Evolutionary conservation across 2,888 invertebrate genomes (phyloP).

Genomic region (Gnatocerus cornutus): DNA sequence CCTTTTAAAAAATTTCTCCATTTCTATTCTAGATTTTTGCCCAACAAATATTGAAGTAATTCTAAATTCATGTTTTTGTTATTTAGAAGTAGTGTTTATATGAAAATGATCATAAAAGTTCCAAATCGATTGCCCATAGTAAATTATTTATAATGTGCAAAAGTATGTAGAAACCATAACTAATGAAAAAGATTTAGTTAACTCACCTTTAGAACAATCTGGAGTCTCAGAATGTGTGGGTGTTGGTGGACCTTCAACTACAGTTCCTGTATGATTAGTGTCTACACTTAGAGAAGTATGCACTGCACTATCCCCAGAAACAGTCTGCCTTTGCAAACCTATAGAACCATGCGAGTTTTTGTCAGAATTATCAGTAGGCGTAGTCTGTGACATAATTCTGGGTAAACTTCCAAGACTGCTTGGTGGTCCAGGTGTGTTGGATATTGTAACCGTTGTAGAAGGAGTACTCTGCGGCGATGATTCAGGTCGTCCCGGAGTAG

Average conservation of each 20-base stretch:
- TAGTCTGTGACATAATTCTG: conserved; percentile 72
- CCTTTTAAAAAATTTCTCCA: too few species aligned
- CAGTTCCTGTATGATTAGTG: conserved; percentile 68
- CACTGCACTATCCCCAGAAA: conserved; percentile 62
- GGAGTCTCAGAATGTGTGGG: conserved; percentile 85
- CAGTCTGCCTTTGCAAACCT: conserved; percentile 56
- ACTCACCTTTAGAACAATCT: conserved; percentile 78
- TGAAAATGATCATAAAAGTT: too few species aligned
- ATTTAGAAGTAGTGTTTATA: too few species aligned
- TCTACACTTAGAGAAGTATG: conserved; percentile 73
- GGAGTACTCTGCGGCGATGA: conserved; percentile 64
- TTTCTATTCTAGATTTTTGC: too few species aligned
- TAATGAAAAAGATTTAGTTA: too few species aligned
- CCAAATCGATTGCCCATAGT: too few species aligned
- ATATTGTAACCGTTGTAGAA: conserved; percentile 70
- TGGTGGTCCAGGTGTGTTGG: conserved; percentile 67
- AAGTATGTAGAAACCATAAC: too few species aligned
- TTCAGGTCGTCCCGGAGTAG: conserved; percentile 64
- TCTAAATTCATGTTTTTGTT: too few species aligned
- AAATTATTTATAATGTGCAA: too few species aligned
- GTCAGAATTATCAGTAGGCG: conserved; percentile 58
- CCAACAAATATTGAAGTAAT: too few species aligned
- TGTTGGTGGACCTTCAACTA: conserved; percentile 80
- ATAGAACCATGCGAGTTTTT: conserved; percentile 61
- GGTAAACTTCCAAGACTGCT: conserved; percentile 59